Conservation (phyloP, 92 coral and sea anemone genomes). For the Heteractis magnifica region DNA sequence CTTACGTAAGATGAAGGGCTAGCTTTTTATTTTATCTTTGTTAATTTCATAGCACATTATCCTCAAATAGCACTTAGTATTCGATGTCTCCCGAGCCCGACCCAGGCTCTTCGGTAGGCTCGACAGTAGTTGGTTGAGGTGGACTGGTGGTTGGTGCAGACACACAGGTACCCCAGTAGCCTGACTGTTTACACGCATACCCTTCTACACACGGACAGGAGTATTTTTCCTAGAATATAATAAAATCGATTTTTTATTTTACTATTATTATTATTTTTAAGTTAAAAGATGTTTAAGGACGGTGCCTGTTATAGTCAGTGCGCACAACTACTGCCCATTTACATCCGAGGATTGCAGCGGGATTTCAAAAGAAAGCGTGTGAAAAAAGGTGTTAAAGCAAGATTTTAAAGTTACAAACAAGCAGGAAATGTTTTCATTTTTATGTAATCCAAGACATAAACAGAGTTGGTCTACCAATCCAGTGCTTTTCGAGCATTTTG, state of each 20-base stretch:
- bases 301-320: too few species aligned
- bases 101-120: constrained; percentile 19
- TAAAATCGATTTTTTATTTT: background rate
- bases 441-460: too few species aligned
- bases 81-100: constrained; percentile 20
- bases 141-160: background rate
- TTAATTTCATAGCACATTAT: background rate
- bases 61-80: background rate
- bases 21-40: background rate
- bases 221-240: background rate
- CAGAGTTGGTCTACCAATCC: too few species aligned
- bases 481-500: too few species aligned
- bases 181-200: background rate
- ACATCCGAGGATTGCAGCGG: too few species aligned
- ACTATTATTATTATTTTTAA: background rate
- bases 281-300: background rate
- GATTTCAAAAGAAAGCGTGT: too few species aligned
- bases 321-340: too few species aligned
- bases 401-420: too few species aligned
- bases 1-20: too few species aligned
- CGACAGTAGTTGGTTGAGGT: constrained; percentile 13
- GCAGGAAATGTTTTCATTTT: too few species aligned
- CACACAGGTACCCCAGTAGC: constrained; percentile 14
- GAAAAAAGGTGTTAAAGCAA: too few species aligned
- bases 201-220: constrained; percentile 24